Evolutionary conservation across 2,113 vertebrate species (phyloP).

Genomic region (Campylomormyrus numenius): DNA sequence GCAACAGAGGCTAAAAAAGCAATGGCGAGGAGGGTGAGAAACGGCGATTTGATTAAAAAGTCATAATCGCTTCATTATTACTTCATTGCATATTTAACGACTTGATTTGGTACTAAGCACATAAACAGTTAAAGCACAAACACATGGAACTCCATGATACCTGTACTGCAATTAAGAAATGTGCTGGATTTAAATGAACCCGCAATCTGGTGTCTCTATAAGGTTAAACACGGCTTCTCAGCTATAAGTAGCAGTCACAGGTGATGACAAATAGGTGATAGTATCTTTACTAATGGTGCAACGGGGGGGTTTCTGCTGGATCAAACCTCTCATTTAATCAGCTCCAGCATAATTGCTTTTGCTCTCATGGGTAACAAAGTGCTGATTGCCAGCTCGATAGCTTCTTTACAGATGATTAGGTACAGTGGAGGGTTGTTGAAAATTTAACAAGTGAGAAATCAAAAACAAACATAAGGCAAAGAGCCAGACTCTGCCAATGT

Average conservation of each 20-base stretch:
- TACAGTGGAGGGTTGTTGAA: slow-evolving; percentile 19
- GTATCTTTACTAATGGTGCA: slow-evolving; percentile 9
- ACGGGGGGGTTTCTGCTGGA: slow-evolving; percentile 22
- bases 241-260: not conserved
- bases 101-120: not conserved
- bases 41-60: not conserved
- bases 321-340: slow-evolving; percentile 33
- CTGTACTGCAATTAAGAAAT: not conserved
- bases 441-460: slow-evolving; percentile 15
- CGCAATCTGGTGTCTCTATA: not conserved
- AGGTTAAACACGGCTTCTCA: not conserved
- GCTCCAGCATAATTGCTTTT: slow-evolving; percentile 40
- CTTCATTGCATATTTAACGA: not conserved
- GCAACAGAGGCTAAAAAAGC: not conserved
- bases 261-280: not conserved
- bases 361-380: slow-evolving; percentile 35
- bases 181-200: not conserved
- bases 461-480: slow-evolving; percentile 16
- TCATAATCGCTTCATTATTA: not conserved
- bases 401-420: slow-evolving; percentile 41
- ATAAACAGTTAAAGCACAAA: not conserved
- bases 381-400: slow-evolving; percentile 43
- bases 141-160: not conserved
- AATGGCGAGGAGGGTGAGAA: not conserved
- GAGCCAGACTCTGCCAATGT: not conserved